phyloP scores from a whole-genome alignment of 2,888 invertebrate genomes.

The Macropis europaea region DNA sequence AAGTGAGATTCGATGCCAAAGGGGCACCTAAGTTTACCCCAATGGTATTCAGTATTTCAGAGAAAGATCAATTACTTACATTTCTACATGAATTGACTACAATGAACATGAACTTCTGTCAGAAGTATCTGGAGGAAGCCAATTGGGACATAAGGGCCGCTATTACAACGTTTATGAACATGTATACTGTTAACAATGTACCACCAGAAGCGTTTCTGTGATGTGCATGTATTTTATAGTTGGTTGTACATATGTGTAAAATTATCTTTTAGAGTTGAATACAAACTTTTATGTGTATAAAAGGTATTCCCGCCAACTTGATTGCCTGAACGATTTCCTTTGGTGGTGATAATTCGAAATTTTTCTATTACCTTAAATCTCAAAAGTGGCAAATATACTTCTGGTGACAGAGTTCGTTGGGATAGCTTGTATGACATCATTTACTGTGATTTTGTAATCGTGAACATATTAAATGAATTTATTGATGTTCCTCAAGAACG shows the following conservation, averaged over 20 bases:
- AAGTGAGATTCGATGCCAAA: conserved; percentile 51
- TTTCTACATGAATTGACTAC: conserved; percentile 72
- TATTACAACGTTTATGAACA: conserved; percentile 72
- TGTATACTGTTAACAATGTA: conserved; percentile 73
- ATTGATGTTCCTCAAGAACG: too few species aligned
- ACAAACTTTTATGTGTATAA: neutral
- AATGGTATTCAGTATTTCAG: conserved; percentile 68
- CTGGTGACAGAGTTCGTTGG: too few species aligned
- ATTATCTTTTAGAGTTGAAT: neutral
- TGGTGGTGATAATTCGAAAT: too few species aligned
- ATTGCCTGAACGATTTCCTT: neutral
- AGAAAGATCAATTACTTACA: conserved; percentile 72
- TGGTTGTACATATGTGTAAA: neutral
- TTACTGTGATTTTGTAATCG: too few species aligned
- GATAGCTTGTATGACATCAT: too few species aligned
- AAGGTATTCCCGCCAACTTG: neutral
- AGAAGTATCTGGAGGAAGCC: conserved; percentile 66
- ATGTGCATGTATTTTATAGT: neutral
- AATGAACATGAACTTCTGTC: conserved; percentile 71
- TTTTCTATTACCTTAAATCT: too few species aligned
- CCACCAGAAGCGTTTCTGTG: conserved; percentile 71
- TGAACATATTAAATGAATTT: too few species aligned
- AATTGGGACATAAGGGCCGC: conserved; percentile 75
- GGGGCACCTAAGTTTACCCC: conserved; percentile 64
- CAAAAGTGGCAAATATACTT: too few species aligned